Conservation (phyloP, 2,888 invertebrate species). For the Lottia scabra region DNA sequence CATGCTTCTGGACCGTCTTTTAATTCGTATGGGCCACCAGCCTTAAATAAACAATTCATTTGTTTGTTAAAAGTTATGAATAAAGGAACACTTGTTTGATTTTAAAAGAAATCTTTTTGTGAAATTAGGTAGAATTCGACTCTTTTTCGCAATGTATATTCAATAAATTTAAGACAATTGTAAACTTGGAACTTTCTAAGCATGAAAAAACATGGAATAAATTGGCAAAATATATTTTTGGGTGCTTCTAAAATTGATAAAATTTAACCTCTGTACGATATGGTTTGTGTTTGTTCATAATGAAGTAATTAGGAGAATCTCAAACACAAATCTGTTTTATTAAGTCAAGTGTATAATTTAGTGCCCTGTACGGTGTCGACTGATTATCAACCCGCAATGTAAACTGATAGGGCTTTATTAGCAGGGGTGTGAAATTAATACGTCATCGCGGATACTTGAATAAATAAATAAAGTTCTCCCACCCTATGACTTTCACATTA, state of each 20-base stretch:
- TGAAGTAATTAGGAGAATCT: background rate
- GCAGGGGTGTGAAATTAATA: conserved; percentile 5
- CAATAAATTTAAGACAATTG: too few species aligned
- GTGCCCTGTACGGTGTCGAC: background rate
- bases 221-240: too few species aligned
- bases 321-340: background rate
- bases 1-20: conserved; percentile 59
- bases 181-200: too few species aligned
- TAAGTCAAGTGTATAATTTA: background rate
- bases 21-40: conserved; percentile 50
- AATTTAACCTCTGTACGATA: too few species aligned
- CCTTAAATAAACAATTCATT: conserved; percentile 29
- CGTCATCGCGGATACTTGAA: background rate
- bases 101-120: too few species aligned
- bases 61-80: too few species aligned
- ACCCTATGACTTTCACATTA: background rate
- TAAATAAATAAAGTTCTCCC: background rate
- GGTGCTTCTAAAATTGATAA: too few species aligned
- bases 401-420: conserved; percentile 7
- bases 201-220: too few species aligned
- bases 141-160: too few species aligned
- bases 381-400: background rate
- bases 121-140: too few species aligned
- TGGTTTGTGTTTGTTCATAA: background rate
- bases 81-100: too few species aligned